phyloP scores from a whole-genome alignment of 2,113 vertebrate species.

The Perognathus longimembris region DNA sequence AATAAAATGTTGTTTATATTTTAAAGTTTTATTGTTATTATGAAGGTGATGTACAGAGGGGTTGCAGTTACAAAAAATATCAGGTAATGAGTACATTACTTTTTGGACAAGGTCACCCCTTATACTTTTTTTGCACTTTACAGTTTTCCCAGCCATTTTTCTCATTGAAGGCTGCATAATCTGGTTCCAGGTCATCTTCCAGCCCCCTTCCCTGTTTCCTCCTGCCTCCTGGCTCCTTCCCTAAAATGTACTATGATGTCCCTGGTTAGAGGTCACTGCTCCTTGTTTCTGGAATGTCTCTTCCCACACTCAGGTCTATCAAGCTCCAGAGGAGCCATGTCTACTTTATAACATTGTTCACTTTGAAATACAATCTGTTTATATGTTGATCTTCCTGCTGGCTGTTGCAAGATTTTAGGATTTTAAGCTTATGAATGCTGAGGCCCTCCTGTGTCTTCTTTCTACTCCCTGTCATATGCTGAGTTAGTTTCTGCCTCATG shows the following conservation, averaged over 20 bases:
- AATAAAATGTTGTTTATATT: not conserved
- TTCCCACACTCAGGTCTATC: not conserved
- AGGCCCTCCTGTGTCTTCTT: not conserved
- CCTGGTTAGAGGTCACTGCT: not conserved
- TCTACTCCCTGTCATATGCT: not conserved
- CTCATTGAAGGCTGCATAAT: not conserved
- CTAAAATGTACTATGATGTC: not conserved
- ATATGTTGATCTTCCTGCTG: not conserved
- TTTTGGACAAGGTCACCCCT: no score
- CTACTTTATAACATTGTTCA: not conserved
- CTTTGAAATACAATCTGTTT: not conserved
- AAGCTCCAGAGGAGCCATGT: not conserved
- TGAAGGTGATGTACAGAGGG: no score
- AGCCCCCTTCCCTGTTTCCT: fast-evolving
- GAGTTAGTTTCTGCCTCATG: not conserved
- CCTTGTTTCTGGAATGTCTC: not conserved
- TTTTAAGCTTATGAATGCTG: not conserved
- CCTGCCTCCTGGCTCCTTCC: not conserved
- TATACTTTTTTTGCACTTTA: not conserved
- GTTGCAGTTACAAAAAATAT: no score
- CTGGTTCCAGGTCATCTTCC: not conserved
- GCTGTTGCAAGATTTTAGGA: not conserved
- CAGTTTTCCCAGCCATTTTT: not conserved
- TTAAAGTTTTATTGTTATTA: not conserved
- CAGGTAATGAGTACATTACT: no score